Base-by-base conservation (phyloP, 2,888 invertebrate species). In the Drosophila falleni region DNA sequence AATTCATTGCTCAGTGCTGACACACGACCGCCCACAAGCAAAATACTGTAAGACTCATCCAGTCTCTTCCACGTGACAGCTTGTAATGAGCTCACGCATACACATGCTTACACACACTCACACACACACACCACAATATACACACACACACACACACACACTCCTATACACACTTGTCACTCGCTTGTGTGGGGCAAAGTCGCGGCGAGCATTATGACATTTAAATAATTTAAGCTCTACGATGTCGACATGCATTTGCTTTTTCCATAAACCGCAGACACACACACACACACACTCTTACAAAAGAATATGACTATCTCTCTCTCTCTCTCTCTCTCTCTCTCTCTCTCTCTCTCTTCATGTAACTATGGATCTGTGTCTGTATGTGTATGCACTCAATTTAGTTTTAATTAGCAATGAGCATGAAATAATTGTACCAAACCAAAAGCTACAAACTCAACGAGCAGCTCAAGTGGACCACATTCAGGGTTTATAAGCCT, bases 371-470 rank as follows among this genome's bases (percentile, higher is more conserved):
- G 39, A 2, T 60, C 39, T 51, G 3, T 63, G 44, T 71, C 42
- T 56, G 35, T 66, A 39, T 66, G 51, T 80, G 67, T 70, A 59
- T 75, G 84, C 72, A 83, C 78, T 89, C 87, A 89, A 89, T 87
- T 87, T 89, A 87, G 84, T 81, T 86, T 86, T 89, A 86, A 86
- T 86, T 86, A 88, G 86, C 87, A 86, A 89, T 86, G 74, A 80
- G 89, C 89, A 88, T 83, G 73, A 73, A 83, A 86, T 86, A 83
- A 89, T 89, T 89, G 74, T 88, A 80, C 63, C 69, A 54, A 82
- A 53, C 72, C 75, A 66, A 80, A 75, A 85, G 86, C 88, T 63
- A 89, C 86, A 74, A 82, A 72, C 75, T 85, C 70, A 71, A 72
- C 71, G 70, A 69, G 71, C 71, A 58, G 72, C 87, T 81, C 74